These are phyloP conservation scores for Chiropotes sagulatus DNA, from an alignment of 2,797 vertebrate genomes.

Conservation along the genomic window DNA sequence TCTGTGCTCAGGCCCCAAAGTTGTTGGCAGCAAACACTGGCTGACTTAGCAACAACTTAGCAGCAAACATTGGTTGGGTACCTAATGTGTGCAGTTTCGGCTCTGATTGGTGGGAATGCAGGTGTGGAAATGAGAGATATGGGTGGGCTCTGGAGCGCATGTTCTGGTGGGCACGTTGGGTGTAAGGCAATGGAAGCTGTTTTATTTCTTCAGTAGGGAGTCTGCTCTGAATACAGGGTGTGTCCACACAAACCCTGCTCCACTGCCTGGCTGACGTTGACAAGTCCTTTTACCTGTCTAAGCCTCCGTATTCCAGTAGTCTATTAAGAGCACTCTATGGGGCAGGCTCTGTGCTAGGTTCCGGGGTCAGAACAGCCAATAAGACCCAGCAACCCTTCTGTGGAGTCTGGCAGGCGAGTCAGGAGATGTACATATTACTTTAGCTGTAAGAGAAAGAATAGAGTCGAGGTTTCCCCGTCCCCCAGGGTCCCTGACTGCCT, in stretches of 20 bases:
- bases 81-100: neutral
- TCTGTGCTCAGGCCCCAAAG: neutral
- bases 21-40: neutral
- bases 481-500: neutral
- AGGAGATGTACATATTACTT: neutral
- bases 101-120: neutral
- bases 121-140: neutral
- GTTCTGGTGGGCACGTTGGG: fast-evolving
- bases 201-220: neutral
- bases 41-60: neutral
- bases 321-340: neutral
- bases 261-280: neutral
- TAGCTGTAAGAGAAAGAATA: neutral
- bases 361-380: neutral
- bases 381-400: neutral
- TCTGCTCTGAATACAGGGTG: neutral
- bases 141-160: neutral
- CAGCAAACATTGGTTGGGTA: neutral
- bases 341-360: neutral
- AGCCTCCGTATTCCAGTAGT: neutral
- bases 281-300: neutral
- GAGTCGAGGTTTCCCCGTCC: neutral
- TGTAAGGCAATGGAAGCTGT: fast-evolving
- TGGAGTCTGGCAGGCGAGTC: neutral
- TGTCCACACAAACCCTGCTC: neutral